Base-by-base conservation (phyloP, 2,797 vertebrate species). In the Phoebastria nigripes region DNA sequence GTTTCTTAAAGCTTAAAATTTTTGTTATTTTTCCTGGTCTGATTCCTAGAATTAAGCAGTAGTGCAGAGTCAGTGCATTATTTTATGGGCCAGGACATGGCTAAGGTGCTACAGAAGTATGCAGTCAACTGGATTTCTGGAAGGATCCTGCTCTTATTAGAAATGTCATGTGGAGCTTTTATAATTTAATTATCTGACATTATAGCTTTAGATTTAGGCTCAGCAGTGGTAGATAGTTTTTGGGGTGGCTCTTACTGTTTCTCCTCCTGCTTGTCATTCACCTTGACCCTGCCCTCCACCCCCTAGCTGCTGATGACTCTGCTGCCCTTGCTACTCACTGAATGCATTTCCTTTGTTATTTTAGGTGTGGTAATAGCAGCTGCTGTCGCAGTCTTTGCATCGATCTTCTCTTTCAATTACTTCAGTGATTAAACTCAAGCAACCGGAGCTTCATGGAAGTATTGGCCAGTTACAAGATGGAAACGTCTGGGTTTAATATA, bases 321-420 rank as follows among this genome's bases (percentile, higher is more conserved):
- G n/a, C 76, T 85, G 77, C 70, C 49, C 42, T 19, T 52, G 74
- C 70, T 46, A 29, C 78, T 97, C 93, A 96, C 78, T 42, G 20
- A 93, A 71, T 66, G 28, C 52, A 21, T 94, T 92, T 96, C 80
- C 83, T 91, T 83, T 97, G 58, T 97, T 96, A 29, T 95, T 96
- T 61, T 86, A 98, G 98, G 98, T 93, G 70, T 97, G 87, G 95
- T 97, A 26, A 59, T 98, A 72, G 97, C 97, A 54, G 94, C 96
- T n/a, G 94, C 95, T 77, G 97, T 97, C 2, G 98, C 97, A 82
- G 35, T 98, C 85, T 82, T 98, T 86, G 97, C 97, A 14, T 97
- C 94, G 1, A 91, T 97, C 77, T 90, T 97, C 97, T 98, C 97
- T 91, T 98, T 98, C 93, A 97, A 97, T 92, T 98, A 98, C 97